Evolutionary conservation across 2,797 vertebrate species (phyloP).

Genomic region (Microctenopoma stevenorrisi): DNA sequence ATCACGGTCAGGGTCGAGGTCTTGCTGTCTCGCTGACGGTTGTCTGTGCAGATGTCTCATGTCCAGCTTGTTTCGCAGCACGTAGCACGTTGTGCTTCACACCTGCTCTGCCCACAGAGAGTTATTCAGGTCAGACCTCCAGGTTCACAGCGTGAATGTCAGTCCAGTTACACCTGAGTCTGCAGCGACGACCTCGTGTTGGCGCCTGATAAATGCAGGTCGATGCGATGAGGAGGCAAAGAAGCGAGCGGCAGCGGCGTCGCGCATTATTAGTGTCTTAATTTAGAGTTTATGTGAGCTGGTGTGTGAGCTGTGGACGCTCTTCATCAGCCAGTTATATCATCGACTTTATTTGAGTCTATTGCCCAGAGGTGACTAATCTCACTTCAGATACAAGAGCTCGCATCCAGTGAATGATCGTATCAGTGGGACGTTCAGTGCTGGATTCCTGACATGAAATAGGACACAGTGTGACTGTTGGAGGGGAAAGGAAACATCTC

Average conservation of each 20-base stretch:
- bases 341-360: not conserved
- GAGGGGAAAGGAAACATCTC: constrained; percentile 30
- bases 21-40: no score
- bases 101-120: not conserved
- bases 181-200: not conserved
- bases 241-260: not conserved
- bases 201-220: not conserved
- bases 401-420: not conserved
- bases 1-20: no score
- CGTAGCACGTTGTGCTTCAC: not conserved
- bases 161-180: not conserved
- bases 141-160: not conserved
- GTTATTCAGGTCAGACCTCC: not conserved
- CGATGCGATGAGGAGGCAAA: not conserved
- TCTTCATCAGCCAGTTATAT: constrained; percentile 5
- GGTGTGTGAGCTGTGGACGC: not conserved
- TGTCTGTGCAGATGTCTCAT: not conserved
- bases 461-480: constrained; percentile 44
- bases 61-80: not conserved
- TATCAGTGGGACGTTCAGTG: not conserved
- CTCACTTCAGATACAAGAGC: not conserved
- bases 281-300: not conserved
- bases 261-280: not conserved
- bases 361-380: not conserved
- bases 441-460: constrained; percentile 7